Base-by-base conservation (phyloP, 2,113 vertebrate species). In the Hippocampus comes region DNA sequence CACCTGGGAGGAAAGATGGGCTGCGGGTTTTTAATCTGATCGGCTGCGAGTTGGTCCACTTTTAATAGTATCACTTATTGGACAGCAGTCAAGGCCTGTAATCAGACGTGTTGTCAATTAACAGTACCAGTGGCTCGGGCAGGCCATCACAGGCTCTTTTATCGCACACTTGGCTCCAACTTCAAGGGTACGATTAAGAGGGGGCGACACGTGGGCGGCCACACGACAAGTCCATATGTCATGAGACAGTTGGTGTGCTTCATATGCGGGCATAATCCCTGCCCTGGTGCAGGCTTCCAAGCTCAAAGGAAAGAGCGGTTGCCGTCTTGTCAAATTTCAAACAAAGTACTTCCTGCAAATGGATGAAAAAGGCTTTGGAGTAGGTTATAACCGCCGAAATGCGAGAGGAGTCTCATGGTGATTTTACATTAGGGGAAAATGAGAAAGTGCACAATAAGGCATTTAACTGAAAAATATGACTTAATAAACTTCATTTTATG, bases 21-120 rank as follows among this genome's bases (percentile, higher is more conserved):
- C 41, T 0, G 14, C 4, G 43, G 53, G 59, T 77, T 77, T 84
- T 53, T 69, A 77, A 75, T 77, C 56, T 46, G 55, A 49, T 11
- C 42, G 15, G 59, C 74, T 75, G 9, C 9, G n/a, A 57, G 55
- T 25, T 14, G n/a, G n/a, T 71, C 76, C 71, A 71, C 75, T 81
- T 74, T 38, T 73, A 68, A 77, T 10, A 81, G 71, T 10, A 12
- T 70, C 30, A 60, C 53, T 85, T 70, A 84, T 71, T 86, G 75
- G 83, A 82, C 63, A 20, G 71, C 42, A 82, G 79, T 79, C 77
- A 42, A 73, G 42, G 23, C 71, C 72, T 74, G 77, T 85, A 84
- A 87, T 87, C 84, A 80, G 75, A 85, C 82, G 75, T 77, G 81
- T 69, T 68, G 68, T 82, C 85, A 71, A 86, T 86, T 86, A 90